Percentiles rank a stretch among this genome's conserved stretches.
phyloP scores from a whole-genome alignment of 2,113 vertebrate genomes.

The Salminus brasiliensis region DNA sequence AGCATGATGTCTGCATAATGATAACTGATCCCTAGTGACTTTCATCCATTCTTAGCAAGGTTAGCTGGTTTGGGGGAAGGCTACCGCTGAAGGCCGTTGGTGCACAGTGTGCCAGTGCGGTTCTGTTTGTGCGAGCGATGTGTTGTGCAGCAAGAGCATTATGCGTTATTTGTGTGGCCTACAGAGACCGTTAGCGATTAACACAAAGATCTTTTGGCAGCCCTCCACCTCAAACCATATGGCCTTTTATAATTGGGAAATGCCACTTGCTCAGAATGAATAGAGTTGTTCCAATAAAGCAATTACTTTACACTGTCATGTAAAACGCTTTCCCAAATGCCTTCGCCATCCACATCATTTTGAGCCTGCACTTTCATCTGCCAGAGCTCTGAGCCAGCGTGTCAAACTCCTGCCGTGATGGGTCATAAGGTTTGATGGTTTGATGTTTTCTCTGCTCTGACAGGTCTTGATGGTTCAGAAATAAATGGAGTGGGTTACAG shows the following conservation, averaged over 20 bases:
- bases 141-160: neutral
- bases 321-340: neutral
- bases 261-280: neutral
- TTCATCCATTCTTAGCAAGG: neutral
- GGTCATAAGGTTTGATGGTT: neutral
- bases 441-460: neutral
- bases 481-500: too few species aligned
- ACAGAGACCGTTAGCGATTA: conserved; percentile 2
- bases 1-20: neutral
- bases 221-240: conserved; percentile 13
- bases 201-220: neutral
- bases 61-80: neutral
- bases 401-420: neutral
- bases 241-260: neutral
- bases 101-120: neutral
- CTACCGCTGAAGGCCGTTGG: neutral
- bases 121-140: neutral
- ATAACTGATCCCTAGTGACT: neutral
- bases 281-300: neutral
- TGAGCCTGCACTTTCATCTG: neutral
- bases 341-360: neutral
- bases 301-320: conserved; percentile 2
- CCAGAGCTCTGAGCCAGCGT: neutral
- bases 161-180: neutral
- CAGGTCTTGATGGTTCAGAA: neutral